A percentile compares a stretch with the other conserved stretches of the same genome.
Conservation (phyloP, 2,113 vertebrate species). For the Cnemophilus loriae region DNA sequence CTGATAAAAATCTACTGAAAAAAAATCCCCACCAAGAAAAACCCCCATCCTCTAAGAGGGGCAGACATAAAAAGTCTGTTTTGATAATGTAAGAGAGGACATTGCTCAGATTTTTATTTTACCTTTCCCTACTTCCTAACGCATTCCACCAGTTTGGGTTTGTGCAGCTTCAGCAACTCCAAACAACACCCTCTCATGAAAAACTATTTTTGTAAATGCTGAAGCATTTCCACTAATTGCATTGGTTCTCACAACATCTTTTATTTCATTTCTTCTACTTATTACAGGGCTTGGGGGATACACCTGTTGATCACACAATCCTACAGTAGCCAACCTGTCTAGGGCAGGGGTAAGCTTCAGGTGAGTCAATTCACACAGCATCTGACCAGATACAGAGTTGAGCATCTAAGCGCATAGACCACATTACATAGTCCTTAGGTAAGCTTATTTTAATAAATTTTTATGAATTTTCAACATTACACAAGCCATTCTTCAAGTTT, state of each 20-base stretch:
- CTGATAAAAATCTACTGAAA: background rate
- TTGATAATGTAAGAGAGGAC: background rate
- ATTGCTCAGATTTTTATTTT: background rate
- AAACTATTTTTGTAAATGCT: background rate
- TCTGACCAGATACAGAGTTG: background rate
- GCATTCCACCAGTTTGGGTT: background rate
- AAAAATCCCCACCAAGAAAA: background rate
- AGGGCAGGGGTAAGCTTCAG: background rate
- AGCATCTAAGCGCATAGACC: background rate
- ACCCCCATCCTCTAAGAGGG: rapidly evolving
- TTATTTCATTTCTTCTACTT: background rate
- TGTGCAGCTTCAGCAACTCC: background rate
- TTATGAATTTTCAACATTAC: background rate
- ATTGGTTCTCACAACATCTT: background rate
- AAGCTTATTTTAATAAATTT: background rate
- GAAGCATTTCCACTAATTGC: background rate
- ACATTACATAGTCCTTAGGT: background rate
- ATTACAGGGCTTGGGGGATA: rapidly evolving
- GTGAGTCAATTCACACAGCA: background rate
- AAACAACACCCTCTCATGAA: background rate
- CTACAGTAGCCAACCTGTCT: background rate
- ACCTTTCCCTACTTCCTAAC: background rate
- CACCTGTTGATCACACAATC: background rate
- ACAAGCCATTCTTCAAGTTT: background rate
- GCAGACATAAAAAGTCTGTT: background rate